Evolutionary conservation across 2,113 vertebrate species (phyloP), one percentile per base, ranked within the genome.

Genomic region (Dicentrarchus labrax): DNA sequence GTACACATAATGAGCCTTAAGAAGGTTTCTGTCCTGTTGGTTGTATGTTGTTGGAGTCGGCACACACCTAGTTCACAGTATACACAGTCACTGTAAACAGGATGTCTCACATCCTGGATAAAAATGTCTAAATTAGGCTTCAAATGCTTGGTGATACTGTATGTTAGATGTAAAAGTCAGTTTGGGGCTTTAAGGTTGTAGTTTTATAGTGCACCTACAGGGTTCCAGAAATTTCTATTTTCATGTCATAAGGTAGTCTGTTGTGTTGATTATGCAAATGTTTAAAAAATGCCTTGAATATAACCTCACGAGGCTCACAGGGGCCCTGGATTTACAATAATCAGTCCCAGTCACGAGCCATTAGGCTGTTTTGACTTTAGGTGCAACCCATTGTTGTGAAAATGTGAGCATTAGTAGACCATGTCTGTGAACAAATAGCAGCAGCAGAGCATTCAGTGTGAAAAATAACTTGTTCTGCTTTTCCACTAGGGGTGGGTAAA

Each of bases 1-100:
- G 60, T 75, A 12, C 76, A 43, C 24, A 54, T 66, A 61, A 76
- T 80, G 19, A 77, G 56, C 53, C 65, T 4, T 72, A 43, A 38
- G 22, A 77, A 56, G 65, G n/a, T 76, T 83, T 84, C 22, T 76
- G 24, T 74, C 48, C 69, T 62, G 38, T 76, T 83, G 69, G 36
- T 53, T 76, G 43, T 65, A n/a, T 38, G 12, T n/a, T 60, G 43
- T 22, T 57, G 47, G 12, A 13, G 43, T 19, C n/a, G 22, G 41
- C 60, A 45, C 54, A 57, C 51, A 12, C 38, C 8, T 47, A 51
- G 39, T 21, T 41, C 9, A 61, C 8, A 30, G 13, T 53, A 17
- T 21, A 45, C 8, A 39, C 11, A n/a, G 38, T 48, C 53, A 2
- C 9, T 13, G 50, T 65, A 30, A 69, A 61, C 65, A 60, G 51